Percentiles rank a stretch among this genome's conserved stretches.
These are phyloP conservation scores for Coregonus ussuriensis DNA, from an alignment of 2,797 vertebrate species.

Conservation along the genomic window DNA sequence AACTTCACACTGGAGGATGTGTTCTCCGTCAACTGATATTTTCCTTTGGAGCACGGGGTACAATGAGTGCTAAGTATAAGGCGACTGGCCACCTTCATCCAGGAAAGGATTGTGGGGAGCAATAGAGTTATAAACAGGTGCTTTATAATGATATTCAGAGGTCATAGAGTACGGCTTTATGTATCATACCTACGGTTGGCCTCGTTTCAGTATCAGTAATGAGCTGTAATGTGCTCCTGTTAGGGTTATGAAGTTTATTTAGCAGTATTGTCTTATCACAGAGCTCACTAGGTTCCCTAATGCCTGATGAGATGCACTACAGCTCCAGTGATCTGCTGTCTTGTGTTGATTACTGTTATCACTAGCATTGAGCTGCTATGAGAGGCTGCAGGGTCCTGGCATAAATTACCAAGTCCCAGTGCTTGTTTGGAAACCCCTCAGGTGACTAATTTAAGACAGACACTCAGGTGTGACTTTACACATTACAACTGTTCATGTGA, in stretches of 20 bases:
- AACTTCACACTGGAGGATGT: constrained; percentile 79
- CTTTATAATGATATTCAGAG: constrained; percentile 54
- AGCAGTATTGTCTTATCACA: constrained; percentile 26
- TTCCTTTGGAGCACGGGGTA: constrained; percentile 51
- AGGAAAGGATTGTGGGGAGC: constrained; percentile 34
- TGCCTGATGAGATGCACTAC: constrained; percentile 25
- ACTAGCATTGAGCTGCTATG: constrained; percentile 27
- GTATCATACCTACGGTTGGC: constrained; percentile 16
- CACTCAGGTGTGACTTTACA: constrained; percentile 72
- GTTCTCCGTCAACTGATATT: constrained; percentile 72
- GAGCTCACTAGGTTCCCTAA: constrained; percentile 25
- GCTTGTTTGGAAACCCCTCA: constrained; percentile 60
- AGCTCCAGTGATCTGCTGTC: constrained; percentile 15
- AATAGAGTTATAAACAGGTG: constrained; percentile 61
- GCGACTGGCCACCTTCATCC: constrained; percentile 33
- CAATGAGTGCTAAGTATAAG: constrained; percentile 64
- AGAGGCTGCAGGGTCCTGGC: constrained; percentile 32
- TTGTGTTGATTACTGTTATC: constrained; percentile 39
- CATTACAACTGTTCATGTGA: constrained; percentile 59
- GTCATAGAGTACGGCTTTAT: constrained; percentile 30
- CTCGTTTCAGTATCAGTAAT: constrained; percentile 6
- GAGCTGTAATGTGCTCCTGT: constrained; percentile 23
- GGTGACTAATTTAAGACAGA: constrained; percentile 69
- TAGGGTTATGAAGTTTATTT: constrained; percentile 43
- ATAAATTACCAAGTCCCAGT: constrained; percentile 44